Conservation (phyloP, 2,113 vertebrate genomes). For the Benthochromis sp. region DNA sequence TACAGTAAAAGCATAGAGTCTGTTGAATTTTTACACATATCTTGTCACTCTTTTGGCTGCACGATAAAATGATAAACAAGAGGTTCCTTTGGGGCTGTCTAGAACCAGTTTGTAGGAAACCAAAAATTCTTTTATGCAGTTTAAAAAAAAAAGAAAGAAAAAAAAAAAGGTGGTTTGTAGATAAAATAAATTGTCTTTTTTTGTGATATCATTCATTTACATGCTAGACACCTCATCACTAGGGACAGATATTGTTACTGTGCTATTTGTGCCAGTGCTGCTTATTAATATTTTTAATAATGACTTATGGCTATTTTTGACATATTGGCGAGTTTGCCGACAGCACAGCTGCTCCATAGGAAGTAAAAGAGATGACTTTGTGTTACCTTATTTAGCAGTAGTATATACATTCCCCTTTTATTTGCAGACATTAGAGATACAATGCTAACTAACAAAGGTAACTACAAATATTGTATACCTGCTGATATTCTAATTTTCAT, state of each 20-base stretch:
- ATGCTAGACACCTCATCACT: background rate
- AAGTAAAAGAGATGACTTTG: background rate
- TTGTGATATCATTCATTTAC: too few relatives aligned
- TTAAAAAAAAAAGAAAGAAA: background rate
- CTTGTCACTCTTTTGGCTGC: background rate
- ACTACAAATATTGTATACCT: background rate
- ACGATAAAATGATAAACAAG: background rate
- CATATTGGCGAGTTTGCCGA: background rate
- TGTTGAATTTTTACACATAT: background rate
- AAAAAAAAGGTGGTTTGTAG: background rate
- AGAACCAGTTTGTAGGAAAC: background rate
- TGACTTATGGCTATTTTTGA: background rate
- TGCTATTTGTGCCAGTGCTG: background rate
- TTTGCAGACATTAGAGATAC: background rate
- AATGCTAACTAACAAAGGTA: background rate
- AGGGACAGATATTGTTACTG: background rate
- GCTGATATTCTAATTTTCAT: background rate
- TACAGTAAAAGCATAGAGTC: background rate
- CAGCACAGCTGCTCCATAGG: background rate
- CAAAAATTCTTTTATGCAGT: background rate
- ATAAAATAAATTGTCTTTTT: background rate
- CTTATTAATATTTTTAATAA: background rate
- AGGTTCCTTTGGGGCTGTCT: background rate
- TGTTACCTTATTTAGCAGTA: background rate
- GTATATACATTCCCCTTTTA: background rate